Conservation (phyloP, 2,888 invertebrate genomes). For the Eurytoma californica region DNA sequence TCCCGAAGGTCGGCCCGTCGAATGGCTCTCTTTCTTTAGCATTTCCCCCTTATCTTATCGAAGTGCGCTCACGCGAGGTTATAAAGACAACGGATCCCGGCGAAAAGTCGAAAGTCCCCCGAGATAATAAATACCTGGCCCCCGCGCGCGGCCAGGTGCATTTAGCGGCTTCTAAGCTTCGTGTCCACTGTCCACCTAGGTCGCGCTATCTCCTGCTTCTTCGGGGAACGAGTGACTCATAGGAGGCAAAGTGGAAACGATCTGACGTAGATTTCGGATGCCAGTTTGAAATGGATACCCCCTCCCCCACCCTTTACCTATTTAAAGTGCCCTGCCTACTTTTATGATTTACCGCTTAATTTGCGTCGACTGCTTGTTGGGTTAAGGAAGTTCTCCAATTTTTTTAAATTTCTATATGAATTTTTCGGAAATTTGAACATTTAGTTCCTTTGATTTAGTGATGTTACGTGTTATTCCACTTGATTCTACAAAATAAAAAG, state of each 20-base stretch:
- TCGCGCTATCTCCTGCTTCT: neutral
- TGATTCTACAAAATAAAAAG: no score
- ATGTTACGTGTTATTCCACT: no score
- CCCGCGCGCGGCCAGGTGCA: conserved; percentile 33
- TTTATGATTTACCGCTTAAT: neutral
- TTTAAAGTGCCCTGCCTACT: neutral
- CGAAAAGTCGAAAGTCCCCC: conserved; percentile 44
- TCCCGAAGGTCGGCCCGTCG: conserved; percentile 13
- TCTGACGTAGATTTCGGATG: neutral
- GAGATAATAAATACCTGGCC: conserved; percentile 35
- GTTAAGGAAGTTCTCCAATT: no score
- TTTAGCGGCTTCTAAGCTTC: conserved; percentile 6
- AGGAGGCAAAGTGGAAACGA: neutral
- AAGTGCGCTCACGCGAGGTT: conserved; percentile 27
- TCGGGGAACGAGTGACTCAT: conserved; percentile 23
- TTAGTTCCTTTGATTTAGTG: no score
- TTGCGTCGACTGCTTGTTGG: no score
- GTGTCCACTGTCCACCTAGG: neutral
- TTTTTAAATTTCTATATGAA: no score
- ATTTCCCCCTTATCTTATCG: conserved; percentile 47
- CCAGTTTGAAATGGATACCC: conserved; percentile 23
- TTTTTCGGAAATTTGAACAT: no score
- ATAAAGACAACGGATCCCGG: conserved; percentile 15
- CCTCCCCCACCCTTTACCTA: neutral
- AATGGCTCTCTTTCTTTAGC: conserved; percentile 12